phyloP scores from a whole-genome alignment of 2,888 invertebrate genomes.

The Agriotes lineatus region DNA sequence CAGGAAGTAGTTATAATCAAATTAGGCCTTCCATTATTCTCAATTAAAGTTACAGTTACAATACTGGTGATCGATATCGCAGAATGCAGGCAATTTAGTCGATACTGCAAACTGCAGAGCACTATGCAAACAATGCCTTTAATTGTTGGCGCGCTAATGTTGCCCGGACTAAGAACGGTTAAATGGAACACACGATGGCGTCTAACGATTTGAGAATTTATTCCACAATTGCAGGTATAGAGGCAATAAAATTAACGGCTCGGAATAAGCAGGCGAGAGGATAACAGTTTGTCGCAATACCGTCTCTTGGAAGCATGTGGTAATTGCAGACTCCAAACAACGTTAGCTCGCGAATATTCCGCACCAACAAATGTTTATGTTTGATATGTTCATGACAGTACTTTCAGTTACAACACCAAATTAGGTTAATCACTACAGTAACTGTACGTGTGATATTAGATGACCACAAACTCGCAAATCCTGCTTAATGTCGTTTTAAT shows the following conservation, averaged over 20 bases:
- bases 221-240: background rate
- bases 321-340: background rate
- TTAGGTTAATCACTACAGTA: no score
- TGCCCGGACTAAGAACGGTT: background rate
- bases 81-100: constrained; percentile 4
- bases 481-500: no score
- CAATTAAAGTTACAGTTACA: constrained; percentile 25
- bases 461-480: no score
- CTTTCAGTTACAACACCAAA: no score
- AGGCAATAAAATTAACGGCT: constrained; percentile 4
- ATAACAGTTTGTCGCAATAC: background rate
- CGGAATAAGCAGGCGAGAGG: background rate
- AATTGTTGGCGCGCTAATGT: background rate
- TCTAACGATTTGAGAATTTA: background rate
- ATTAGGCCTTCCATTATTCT: constrained; percentile 24
- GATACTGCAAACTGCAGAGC: constrained; percentile 4
- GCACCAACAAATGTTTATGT: background rate
- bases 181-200: background rate
- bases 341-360: background rate
- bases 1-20: constrained; percentile 32
- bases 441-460: no score
- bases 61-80: constrained; percentile 13
- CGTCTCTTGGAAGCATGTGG: background rate
- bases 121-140: constrained; percentile 4
- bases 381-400: no score